Percentiles rank a stretch among this genome's conserved stretches.
Conservation (phyloP, 2,888 invertebrate species). For the Argyresthia goedartella region DNA sequence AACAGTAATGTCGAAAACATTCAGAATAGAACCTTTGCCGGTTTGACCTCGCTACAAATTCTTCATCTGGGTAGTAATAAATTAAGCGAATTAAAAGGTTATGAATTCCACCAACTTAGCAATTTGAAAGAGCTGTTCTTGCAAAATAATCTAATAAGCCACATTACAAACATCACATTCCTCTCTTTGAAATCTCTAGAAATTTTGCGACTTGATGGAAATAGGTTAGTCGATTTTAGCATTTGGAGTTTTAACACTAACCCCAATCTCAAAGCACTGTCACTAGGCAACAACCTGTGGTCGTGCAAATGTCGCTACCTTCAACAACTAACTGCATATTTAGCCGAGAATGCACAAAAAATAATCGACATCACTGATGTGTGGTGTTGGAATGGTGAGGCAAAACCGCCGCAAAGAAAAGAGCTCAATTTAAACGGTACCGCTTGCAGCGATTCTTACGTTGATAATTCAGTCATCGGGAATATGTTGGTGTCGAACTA, state of each 20-base stretch:
- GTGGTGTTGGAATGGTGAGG: constrained; percentile 84
- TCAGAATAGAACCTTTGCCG: constrained; percentile 92
- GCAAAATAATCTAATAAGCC: constrained; percentile 85
- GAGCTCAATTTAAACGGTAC: constrained; percentile 88
- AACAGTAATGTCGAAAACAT: constrained; percentile 86
- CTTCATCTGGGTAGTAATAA: constrained; percentile 90
- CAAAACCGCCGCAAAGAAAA: constrained; percentile 80
- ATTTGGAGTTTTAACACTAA: constrained; percentile 82
- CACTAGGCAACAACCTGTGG: constrained; percentile 89
- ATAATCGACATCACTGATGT: constrained; percentile 84
- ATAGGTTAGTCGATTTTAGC: constrained; percentile 83
- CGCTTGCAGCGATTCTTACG: constrained; percentile 88
- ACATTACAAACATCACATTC: constrained; percentile 86
- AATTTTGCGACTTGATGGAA: constrained; percentile 86
- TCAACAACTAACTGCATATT: constrained; percentile 85
- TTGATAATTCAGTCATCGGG: constrained; percentile 86
- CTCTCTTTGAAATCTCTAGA: constrained; percentile 82
- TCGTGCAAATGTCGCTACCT: constrained; percentile 92
- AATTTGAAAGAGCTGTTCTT: constrained; percentile 86
- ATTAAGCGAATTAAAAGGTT: constrained; percentile 82
- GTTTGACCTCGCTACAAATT: constrained; percentile 81
- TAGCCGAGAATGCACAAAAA: constrained; percentile 84
- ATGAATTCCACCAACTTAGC: constrained; percentile 86
- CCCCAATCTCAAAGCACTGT: constrained; percentile 78
- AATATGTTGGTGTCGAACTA: constrained; percentile 87